Evolutionary conservation across 2,888 invertebrate species (phyloP).

Genomic region (Clitarchus hookeri): DNA sequence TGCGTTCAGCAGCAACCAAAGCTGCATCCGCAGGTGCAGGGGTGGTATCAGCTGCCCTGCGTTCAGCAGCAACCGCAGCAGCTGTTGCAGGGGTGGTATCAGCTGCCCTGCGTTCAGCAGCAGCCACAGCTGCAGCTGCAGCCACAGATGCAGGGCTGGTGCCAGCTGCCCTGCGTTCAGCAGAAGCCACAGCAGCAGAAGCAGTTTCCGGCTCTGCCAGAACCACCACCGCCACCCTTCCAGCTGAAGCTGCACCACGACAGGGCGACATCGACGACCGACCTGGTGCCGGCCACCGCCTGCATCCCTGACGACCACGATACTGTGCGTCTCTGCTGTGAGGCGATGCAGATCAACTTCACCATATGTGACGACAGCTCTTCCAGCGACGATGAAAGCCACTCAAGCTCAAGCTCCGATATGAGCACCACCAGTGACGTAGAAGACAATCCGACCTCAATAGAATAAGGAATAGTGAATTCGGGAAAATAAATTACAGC

Average conservation of each 20-base stretch:
- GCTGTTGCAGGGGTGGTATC: neutral
- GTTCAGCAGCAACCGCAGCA: too few relatives aligned
- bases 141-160: too few relatives aligned
- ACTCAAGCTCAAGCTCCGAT: neutral
- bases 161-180: too few relatives aligned
- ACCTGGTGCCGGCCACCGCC: neutral
- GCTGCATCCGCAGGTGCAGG: too few relatives aligned
- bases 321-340: neutral
- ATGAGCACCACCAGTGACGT: neutral
- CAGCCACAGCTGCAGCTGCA: too few relatives aligned
- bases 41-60: too few relatives aligned
- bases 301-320: neutral
- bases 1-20: too few relatives aligned
- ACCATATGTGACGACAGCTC: neutral
- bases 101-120: too few relatives aligned
- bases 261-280: neutral
- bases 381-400: neutral
- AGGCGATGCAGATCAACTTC: neutral
- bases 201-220: neutral
- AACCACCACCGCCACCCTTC: neutral
- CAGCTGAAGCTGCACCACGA: neutral
- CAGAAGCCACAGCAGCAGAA: too few relatives aligned
- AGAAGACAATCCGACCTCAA: neutral
- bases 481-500: too few relatives aligned
- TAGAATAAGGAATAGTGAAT: too few relatives aligned